Conservation (phyloP, 2,797 vertebrate genomes). For the Loris lydekkerianus region DNA sequence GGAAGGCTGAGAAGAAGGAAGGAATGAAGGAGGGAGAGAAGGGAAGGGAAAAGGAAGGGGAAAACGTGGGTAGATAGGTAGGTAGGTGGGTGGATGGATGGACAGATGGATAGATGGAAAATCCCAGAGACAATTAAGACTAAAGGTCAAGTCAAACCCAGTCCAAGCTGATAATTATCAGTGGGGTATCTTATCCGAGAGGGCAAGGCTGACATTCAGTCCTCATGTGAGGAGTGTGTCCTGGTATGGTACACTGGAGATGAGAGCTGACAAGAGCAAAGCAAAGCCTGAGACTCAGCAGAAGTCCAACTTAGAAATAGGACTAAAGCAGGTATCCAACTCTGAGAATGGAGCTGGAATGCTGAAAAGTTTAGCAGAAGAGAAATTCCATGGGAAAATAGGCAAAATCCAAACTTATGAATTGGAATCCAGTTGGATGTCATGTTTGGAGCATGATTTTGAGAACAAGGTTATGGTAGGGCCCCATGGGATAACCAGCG, state of each 20-base stretch:
- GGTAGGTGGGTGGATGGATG: background rate
- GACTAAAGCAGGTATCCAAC: background rate
- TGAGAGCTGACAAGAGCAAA: background rate
- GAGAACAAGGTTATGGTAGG: background rate
- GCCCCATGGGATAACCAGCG: background rate
- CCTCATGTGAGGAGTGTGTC: background rate
- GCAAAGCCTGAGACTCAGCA: background rate
- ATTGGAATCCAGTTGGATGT: background rate
- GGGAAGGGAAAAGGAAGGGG: too few relatives aligned
- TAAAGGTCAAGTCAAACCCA: background rate
- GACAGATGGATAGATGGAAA: background rate
- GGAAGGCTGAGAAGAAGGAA: too few relatives aligned
- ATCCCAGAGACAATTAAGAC: background rate
- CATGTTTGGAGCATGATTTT: constrained; percentile 1
- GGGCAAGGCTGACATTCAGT: background rate
- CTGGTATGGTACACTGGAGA: background rate
- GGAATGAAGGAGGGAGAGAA: too few relatives aligned
- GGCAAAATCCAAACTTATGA: background rate
- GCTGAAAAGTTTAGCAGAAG: background rate
- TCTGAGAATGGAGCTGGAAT: background rate
- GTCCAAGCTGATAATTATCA: background rate
- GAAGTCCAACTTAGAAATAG: background rate
- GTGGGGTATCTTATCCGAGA: background rate
- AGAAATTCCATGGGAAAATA: background rate
- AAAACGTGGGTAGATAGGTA: background rate